Percentiles rank a stretch among this genome's conserved stretches.
Conservation (phyloP, 2,113 vertebrate species). For the Clupea harengus region DNA sequence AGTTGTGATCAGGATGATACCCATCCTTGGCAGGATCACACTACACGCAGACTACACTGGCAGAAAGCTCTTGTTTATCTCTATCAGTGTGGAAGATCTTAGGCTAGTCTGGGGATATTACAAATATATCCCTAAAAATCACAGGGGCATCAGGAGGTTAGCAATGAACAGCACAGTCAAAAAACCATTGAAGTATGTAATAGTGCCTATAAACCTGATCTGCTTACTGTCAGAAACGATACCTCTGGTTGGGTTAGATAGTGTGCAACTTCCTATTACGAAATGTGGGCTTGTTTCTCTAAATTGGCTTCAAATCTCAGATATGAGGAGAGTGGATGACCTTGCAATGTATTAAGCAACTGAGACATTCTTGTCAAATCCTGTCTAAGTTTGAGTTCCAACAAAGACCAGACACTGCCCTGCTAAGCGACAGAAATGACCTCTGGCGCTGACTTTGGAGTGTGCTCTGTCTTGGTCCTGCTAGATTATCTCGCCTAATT, state of each 20-base stretch:
- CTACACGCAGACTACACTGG: background rate
- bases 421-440: background rate
- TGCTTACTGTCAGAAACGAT: no score
- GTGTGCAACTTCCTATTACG: background rate
- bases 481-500: background rate
- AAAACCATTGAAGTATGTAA: background rate
- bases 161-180: background rate
- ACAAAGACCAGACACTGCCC: background rate
- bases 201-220: no score
- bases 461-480: background rate
- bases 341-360: background rate
- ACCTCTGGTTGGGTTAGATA: background rate
- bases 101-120: background rate
- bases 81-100: background rate
- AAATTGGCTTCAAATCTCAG: no score
- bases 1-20: background rate
- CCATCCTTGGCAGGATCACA: background rate
- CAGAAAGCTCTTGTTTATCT: background rate
- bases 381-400: background rate
- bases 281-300: background rate
- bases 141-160: background rate
- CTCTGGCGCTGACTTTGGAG: constrained; percentile 4
- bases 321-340: background rate
- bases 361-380: background rate
- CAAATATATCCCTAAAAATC: background rate